Evolutionary conservation across 2,888 invertebrate genomes (phyloP).

Genomic region (Hymenopus coronatus): DNA sequence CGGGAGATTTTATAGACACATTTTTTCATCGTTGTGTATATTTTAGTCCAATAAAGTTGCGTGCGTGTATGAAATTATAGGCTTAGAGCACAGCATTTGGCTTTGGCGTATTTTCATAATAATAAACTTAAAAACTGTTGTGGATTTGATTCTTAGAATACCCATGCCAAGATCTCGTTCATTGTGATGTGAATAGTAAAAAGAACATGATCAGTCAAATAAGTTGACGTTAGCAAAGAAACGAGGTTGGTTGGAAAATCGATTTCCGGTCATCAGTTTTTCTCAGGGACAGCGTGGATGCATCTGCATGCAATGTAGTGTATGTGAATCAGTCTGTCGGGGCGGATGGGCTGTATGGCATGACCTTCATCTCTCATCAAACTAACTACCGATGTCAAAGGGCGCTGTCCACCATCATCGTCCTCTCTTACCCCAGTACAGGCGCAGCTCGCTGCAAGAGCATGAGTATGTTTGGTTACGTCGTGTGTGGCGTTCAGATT

Average conservation of each 20-base stretch:
- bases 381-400: constrained; percentile 19
- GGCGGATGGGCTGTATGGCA: neutral
- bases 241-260: neutral
- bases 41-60: too few species aligned
- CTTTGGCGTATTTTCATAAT: too few species aligned
- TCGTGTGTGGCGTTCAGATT: constrained; percentile 6
- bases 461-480: constrained; percentile 19
- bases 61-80: too few species aligned
- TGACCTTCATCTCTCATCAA: constrained; percentile 15
- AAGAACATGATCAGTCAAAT: neutral
- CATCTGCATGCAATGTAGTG: neutral
- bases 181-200: too few species aligned
- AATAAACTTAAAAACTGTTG: too few species aligned
- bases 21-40: too few species aligned
- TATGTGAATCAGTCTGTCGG: neutral
- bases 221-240: neutral
- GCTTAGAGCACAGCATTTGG: too few species aligned
- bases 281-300: neutral
- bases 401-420: constrained; percentile 2
- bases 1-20: too few species aligned
- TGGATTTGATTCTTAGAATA: too few species aligned
- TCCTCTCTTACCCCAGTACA: neutral
- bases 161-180: too few species aligned
- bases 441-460: neutral
- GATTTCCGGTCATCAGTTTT: neutral